phyloP scores from a whole-genome alignment of 2,888 invertebrate genomes.

The Phyto melanocephala region DNA sequence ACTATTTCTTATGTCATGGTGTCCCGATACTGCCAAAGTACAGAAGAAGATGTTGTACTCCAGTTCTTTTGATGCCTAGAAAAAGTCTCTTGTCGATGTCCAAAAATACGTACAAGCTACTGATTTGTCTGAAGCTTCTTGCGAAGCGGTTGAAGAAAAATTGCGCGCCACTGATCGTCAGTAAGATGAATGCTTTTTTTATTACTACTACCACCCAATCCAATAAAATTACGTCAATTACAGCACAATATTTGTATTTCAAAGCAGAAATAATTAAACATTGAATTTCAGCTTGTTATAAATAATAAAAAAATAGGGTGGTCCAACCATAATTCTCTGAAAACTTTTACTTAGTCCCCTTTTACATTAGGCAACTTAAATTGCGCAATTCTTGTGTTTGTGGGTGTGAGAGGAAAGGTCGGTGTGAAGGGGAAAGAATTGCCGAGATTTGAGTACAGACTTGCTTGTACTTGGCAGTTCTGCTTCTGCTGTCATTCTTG shows the following conservation, averaged over 20 bases:
- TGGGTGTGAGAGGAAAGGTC: too few species aligned
- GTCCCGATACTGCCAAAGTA: conserved; percentile 97
- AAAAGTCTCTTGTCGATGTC: conserved; percentile 97
- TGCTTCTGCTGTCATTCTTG: too few species aligned
- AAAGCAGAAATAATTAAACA: conserved; percentile 59
- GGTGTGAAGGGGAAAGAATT: too few species aligned
- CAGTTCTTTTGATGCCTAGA: conserved; percentile 98
- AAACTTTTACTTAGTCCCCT: too few species aligned
- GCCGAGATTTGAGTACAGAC: too few species aligned
- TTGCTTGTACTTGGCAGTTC: too few species aligned
- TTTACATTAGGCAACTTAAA: too few species aligned
- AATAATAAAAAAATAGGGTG: conserved; percentile 58
- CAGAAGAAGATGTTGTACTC: conserved; percentile 93
- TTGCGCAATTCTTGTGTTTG: too few species aligned
- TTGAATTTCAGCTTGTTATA: conserved; percentile 65
- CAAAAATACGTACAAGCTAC: conserved; percentile 98
- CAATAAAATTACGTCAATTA: conserved; percentile 58
- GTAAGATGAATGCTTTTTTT: conserved; percentile 78
- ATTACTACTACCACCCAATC: conserved; percentile 59
- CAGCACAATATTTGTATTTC: conserved; percentile 61
- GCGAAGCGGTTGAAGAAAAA: conserved; percentile 95
- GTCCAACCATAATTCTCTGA: too few species aligned
- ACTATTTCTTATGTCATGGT: conserved; percentile 98
- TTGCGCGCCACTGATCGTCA: conserved; percentile 96
- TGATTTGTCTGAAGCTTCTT: conserved; percentile 95